Evolutionary conservation across 2,888 invertebrate species (phyloP).

Genomic region (Rhabditophanes sp.): DNA sequence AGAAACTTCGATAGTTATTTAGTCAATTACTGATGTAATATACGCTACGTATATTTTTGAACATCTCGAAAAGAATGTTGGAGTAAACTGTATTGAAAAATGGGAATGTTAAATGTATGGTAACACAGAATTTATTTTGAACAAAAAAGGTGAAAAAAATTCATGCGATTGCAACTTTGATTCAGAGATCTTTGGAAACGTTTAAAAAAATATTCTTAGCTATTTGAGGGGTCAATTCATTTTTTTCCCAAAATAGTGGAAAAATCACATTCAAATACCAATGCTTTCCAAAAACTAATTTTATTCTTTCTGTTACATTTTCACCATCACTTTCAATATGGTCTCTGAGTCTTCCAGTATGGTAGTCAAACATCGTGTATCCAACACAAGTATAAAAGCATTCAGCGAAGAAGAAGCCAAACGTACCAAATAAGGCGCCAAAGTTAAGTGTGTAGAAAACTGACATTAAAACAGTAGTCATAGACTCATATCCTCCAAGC

Average conservation of each 20-base stretch:
- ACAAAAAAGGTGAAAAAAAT: background rate
- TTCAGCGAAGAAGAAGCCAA: slow-evolving; percentile 32
- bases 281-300: slow-evolving; percentile 35
- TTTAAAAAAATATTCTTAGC: slow-evolving; percentile 17
- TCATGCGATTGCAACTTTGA: background rate
- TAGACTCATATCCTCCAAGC: slow-evolving; percentile 16
- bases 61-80: too few species aligned
- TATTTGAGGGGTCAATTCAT: slow-evolving; percentile 15
- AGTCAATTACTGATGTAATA: too few species aligned
- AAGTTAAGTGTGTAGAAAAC: slow-evolving; percentile 23
- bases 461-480: slow-evolving; percentile 12
- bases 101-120: too few species aligned
- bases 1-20: too few species aligned
- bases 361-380: slow-evolving; percentile 41
- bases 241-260: slow-evolving; percentile 20
- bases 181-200: slow-evolving; percentile 16
- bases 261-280: slow-evolving; percentile 37
- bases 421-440: slow-evolving; percentile 20
- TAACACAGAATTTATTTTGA: too few species aligned
- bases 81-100: too few species aligned
- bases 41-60: too few species aligned
- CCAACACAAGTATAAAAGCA: slow-evolving; percentile 37
- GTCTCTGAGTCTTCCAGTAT: slow-evolving; percentile 22
- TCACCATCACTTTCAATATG: slow-evolving; percentile 36
- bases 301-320: slow-evolving; percentile 26